These are phyloP conservation scores for Sarcophaga rosellei DNA, from an alignment of 2,888 invertebrate genomes.

Conservation along the genomic window DNA sequence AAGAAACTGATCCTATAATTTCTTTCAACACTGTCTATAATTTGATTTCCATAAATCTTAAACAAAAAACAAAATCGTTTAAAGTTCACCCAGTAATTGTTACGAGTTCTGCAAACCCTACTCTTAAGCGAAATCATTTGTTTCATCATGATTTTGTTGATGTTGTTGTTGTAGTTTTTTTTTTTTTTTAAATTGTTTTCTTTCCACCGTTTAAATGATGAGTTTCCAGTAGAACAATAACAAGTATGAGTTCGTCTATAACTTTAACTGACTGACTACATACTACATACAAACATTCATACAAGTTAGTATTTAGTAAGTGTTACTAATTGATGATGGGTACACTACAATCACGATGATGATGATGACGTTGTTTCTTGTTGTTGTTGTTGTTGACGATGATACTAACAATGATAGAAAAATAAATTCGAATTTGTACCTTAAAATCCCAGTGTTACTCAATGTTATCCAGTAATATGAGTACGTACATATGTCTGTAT, in stretches of 20 bases:
- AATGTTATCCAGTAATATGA: background rate
- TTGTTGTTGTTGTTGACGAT: background rate
- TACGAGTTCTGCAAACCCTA: too few relatives aligned
- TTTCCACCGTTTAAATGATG: slow-evolving; percentile 17
- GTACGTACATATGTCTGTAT: background rate
- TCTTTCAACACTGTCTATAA: too few relatives aligned
- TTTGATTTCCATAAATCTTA: too few relatives aligned
- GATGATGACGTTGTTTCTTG: background rate
- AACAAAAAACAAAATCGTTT: too few relatives aligned
- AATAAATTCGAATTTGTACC: slow-evolving; percentile 44
- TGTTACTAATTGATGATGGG: slow-evolving; percentile 63
- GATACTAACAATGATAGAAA: slow-evolving; percentile 15
- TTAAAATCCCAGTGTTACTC: background rate
- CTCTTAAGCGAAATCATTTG: too few relatives aligned
- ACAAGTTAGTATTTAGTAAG: slow-evolving; percentile 8
- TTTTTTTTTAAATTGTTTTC: slow-evolving; percentile 9
- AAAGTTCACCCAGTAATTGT: too few relatives aligned
- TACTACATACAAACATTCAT: too few relatives aligned
- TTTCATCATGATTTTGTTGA: background rate
- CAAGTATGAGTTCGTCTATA: background rate
- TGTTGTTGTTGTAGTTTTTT: background rate
- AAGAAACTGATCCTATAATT: too few relatives aligned
- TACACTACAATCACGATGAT: slow-evolving; percentile 17
- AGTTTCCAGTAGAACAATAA: slow-evolving; percentile 17
- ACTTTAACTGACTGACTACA: too few relatives aligned